Percentiles rank a stretch among this genome's conserved stretches.
These are phyloP conservation scores for Andrena flavipes DNA, from an alignment of 2,888 invertebrate species.

Conservation along the genomic window DNA sequence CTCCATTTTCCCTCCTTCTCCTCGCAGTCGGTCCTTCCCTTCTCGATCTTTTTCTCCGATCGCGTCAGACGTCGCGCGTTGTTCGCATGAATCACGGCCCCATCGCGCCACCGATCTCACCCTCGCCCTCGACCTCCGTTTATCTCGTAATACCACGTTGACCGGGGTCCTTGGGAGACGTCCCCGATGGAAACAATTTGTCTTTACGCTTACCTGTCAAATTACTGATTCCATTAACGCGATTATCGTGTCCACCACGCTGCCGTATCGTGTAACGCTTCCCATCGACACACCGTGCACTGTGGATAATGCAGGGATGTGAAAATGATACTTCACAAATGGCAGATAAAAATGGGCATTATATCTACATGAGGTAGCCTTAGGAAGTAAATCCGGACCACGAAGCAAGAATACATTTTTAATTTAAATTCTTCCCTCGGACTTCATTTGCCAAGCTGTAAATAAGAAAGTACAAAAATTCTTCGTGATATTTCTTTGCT, in stretches of 20 bases:
- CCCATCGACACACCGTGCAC: background rate
- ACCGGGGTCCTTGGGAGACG: slow-evolving; percentile 32
- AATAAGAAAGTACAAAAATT: too few relatives aligned
- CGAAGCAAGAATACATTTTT: too few relatives aligned
- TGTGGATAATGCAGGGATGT: background rate
- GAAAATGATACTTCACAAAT: background rate
- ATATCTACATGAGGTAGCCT: too few relatives aligned
- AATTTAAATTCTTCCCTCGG: too few relatives aligned
- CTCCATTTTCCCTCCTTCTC: slow-evolving; percentile 66
- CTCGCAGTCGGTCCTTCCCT: slow-evolving; percentile 37
- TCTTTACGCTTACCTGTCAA: background rate
- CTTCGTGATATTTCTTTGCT: too few relatives aligned
- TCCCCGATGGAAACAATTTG: slow-evolving; percentile 26
- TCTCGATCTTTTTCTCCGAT: slow-evolving; percentile 53
- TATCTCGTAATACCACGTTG: slow-evolving; percentile 61
- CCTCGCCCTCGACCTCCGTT: slow-evolving; percentile 56
- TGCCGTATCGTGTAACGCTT: slow-evolving; percentile 8
- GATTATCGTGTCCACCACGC: slow-evolving; percentile 1
- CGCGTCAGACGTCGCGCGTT: slow-evolving; percentile 50
- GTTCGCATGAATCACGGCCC: slow-evolving; percentile 72
- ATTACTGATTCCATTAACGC: slow-evolving; percentile 35
- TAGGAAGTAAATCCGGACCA: too few relatives aligned
- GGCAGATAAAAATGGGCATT: too few relatives aligned
- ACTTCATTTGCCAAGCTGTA: too few relatives aligned
- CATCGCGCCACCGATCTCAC: slow-evolving; percentile 32